Evolutionary conservation across 2,888 invertebrate genomes (phyloP), one percentile per base, ranked within the genome.

Genomic region (Esperia sulphurella): DNA sequence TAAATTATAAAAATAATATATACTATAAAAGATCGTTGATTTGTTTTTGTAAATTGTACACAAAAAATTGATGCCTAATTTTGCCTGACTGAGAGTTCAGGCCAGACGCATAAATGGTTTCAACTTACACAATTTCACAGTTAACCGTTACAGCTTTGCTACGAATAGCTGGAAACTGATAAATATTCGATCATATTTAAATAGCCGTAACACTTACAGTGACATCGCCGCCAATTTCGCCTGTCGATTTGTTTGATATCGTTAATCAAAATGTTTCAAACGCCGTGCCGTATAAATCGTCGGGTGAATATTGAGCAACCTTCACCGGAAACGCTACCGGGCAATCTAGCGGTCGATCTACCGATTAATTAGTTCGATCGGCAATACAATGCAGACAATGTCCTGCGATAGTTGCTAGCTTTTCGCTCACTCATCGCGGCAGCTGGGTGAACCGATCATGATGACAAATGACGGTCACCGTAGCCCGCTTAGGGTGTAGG

Each of bases 241-340:
- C 63, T 67, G 65, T 73, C 68, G 71, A 70, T 74, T 74, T 75
- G 75, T 76, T 75, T 74, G 68, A 61, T 75, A 79, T 76, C 80
- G 76, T 79, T 78, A 79, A 84, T 83, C 81, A 84, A 77, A 82
- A 80, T 72, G 75, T 76, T 72, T 67, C 66, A 68, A 68, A 71
- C 55, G 65, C 58, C 68, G 59, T 71, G 68, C 68, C 68, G 61
- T 66, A 69, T 72, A 74, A 69, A 71, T 71, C 61, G 64, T 64
- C 64, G 66, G 69, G 72, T 81, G 83, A 79, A 83, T 85, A 84
- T 83, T 81, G 83, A 82, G 74, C 79, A 83, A 82, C 85, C 77
- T 78, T 79, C 83, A 75, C 88, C 87, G 89, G 89, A 89, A 88
- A 83, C 65, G 86, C 83, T 83, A 81, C 85, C 69, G 84, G 78